phyloP scores from a whole-genome alignment of 2,797 vertebrate species.

The Clamator glandarius region DNA sequence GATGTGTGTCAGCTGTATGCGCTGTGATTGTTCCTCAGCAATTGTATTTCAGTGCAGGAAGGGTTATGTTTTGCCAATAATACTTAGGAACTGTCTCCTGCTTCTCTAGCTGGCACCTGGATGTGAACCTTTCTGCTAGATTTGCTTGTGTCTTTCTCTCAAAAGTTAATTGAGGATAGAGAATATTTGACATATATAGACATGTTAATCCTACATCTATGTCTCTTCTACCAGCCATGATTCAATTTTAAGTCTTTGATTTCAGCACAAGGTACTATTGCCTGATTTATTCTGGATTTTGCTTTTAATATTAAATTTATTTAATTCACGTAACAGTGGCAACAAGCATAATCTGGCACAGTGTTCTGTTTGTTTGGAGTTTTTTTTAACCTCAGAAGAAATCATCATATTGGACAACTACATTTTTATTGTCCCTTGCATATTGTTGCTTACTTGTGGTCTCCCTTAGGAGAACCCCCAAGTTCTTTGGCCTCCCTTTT shows the following conservation, averaged over 20 bases:
- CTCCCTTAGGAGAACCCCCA: not conserved
- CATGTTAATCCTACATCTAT: not conserved
- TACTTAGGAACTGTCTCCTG: not conserved
- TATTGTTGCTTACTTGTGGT: not conserved
- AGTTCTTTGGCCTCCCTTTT: not conserved
- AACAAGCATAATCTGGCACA: not conserved
- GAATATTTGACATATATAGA: not conserved
- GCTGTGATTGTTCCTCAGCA: not conserved
- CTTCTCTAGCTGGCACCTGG: not conserved
- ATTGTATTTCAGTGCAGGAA: not conserved
- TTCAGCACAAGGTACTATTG: not conserved
- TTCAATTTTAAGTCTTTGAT: not conserved
- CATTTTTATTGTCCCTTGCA: not conserved
- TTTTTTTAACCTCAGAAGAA: not conserved
- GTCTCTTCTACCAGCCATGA: not conserved
- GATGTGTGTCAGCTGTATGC: not conserved
- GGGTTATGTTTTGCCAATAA: not conserved
- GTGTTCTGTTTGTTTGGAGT: fast-evolving
- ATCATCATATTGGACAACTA: not conserved
- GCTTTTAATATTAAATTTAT: not conserved
- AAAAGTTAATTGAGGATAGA: not conserved
- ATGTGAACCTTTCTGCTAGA: not conserved
- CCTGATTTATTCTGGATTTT: not conserved
- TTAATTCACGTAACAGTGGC: not conserved
- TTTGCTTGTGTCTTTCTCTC: not conserved